Percentiles rank a stretch among this genome's conserved stretches.
Evolutionary conservation across 2,888 invertebrate species (phyloP).

Genomic region (Perizoma flavofasciatum): DNA sequence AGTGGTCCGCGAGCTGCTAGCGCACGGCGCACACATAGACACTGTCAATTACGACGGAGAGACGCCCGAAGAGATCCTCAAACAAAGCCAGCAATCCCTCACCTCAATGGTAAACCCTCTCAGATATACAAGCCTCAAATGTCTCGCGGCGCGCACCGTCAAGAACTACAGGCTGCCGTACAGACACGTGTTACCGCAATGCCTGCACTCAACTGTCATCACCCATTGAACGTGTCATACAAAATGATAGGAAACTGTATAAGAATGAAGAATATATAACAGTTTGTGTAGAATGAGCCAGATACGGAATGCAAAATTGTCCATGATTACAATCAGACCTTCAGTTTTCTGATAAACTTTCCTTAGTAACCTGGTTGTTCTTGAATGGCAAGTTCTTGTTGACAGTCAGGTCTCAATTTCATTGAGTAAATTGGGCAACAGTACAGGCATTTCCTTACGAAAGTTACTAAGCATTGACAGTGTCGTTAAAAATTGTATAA

Average conservation of each 20-base stretch:
- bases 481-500: no score
- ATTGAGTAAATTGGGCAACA: no score
- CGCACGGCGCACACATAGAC: conserved; percentile 94
- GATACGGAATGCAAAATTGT: not conserved
- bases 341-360: no score
- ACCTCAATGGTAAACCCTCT: conserved; percentile 89
- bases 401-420: no score
- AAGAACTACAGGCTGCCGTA: conserved; percentile 88
- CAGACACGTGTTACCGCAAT: conserved; percentile 80
- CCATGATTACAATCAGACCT: not conserved
- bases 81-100: conserved; percentile 82
- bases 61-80: conserved; percentile 88
- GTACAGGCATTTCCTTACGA: no score
- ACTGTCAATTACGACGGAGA: conserved; percentile 90
- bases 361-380: no score
- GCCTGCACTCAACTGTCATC: conserved; percentile 76
- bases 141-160: conserved; percentile 93
- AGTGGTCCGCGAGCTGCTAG: conserved; percentile 88
- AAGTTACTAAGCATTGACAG: no score
- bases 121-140: conserved; percentile 91
- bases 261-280: not conserved
- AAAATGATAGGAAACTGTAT: conserved; percentile 4
- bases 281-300: no score
- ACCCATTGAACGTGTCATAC: conserved; percentile 62
- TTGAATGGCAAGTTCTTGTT: no score